Evolutionary conservation across 2,888 invertebrate species (phyloP), one percentile per base, ranked within the genome.

Genomic region (Nomada goodeniana): DNA sequence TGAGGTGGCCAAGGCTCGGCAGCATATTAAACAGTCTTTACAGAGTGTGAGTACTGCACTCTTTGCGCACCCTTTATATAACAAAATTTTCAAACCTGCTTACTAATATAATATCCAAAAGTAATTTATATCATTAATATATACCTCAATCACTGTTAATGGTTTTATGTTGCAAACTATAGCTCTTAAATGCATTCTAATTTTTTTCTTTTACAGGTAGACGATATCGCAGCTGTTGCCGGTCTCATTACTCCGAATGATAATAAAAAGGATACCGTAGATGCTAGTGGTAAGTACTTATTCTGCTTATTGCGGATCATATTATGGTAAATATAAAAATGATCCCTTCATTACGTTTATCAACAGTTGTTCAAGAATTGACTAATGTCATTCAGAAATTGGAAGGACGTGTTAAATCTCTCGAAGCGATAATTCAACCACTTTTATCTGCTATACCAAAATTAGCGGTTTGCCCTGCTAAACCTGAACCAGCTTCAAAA

Each of bases 1-100:
- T 94, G 97, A 97, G 95, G 97, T 98, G 93, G 97, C 97, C 93
- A 97, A 97, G 95, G 97, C 97, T 94, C 96, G 97, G 93, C 96
- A 97, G 94, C 97, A 97, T 94, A 96, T 98, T 95, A 97, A 94
- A 94, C 93, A 94, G 89, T 94, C 94, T 90, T 94, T 95, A 91
- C 94, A 94, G 92, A 94, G 94, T 94, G 95, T 94, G 94, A 94
- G 94, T 94, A 94, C 91, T 89, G 89, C 86, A 87, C 85, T 89
- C 86, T 83, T 88, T 84, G 84, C 87, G 88, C 86, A 86, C 81
- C 75, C 80, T 85, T 36, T 86, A 80, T 26, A 20, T 85, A 86
- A 84, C 67, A 73, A 44, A 44, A 70, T 73, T 36, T 83, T 78
- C 52, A 77, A 63, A 47, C 15, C 68, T 64, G 80, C 88, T 89